Percentiles rank a stretch among this genome's conserved stretches.
Conservation (phyloP, 2,797 vertebrate species). For the Eupleurogrammus muticus region DNA sequence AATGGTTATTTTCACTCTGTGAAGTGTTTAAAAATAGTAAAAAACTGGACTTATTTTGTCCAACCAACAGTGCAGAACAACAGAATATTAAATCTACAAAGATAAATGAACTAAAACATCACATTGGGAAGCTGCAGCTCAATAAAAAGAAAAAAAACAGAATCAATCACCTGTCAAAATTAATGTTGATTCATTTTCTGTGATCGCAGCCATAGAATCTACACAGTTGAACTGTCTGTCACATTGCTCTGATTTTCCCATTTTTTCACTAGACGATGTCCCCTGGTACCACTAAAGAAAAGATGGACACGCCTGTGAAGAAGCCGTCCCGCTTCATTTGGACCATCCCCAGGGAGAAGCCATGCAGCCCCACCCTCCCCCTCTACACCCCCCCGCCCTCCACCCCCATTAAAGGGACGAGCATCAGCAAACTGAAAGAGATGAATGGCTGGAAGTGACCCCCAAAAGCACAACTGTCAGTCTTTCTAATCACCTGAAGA, state of each 20-base stretch:
- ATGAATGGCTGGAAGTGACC: conserved; percentile 82
- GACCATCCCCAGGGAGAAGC: conserved; percentile 74
- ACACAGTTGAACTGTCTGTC: neutral
- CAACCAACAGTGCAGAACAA: too few species aligned
- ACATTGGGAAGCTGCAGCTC: too few species aligned
- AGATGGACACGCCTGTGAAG: conserved; percentile 62
- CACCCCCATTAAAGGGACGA: conserved; percentile 73
- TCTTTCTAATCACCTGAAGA: neutral
- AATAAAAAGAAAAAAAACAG: too few species aligned
- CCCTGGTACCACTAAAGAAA: conserved; percentile 65
- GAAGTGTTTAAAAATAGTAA: too few species aligned
- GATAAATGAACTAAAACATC: too few species aligned
- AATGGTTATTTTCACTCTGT: too few species aligned
- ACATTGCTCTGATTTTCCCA: conserved; percentile 10
- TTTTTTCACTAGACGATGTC: conserved; percentile 69
- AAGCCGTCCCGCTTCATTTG: conserved; percentile 66
- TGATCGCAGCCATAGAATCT: too few species aligned
- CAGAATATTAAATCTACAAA: too few species aligned
- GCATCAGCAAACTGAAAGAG: conserved; percentile 79
- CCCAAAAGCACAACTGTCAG: neutral
- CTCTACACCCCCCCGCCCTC: conserved; percentile 72
- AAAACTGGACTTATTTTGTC: too few species aligned
- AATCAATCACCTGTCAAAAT: too few species aligned
- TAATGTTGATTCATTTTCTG: too few species aligned
- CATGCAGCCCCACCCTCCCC: conserved; percentile 74